Evolutionary conservation across 2,113 vertebrate genomes (phyloP).

Genomic region (Caretta caretta): DNA sequence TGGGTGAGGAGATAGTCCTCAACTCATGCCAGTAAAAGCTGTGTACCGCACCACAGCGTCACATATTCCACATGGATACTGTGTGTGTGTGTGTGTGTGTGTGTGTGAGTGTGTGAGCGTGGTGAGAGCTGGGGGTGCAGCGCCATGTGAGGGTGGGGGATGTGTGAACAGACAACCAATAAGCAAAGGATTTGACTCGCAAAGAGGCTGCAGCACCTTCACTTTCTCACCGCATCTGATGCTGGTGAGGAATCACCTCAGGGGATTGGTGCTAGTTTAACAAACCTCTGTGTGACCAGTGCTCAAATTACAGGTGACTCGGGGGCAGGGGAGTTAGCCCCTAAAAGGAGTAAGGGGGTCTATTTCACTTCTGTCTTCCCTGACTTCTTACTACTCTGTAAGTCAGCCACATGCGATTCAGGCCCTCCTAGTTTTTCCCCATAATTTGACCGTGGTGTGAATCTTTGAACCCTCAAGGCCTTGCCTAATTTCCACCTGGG

Average conservation of each 20-base stretch:
- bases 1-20: neutral
- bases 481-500: neutral
- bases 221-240: neutral
- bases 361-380: neutral
- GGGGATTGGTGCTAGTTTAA: neutral
- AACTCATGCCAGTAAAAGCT: neutral
- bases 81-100: too few species aligned
- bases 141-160: neutral
- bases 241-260: slow-evolving; percentile 10
- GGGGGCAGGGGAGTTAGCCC: neutral
- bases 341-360: too few species aligned
- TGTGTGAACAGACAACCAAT: neutral
- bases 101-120: neutral
- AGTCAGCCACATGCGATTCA: neutral
- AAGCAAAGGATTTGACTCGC: neutral
- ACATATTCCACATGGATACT: neutral
- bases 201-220: neutral
- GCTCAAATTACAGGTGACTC: neutral
- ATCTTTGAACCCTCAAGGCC: neutral
- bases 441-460: neutral
- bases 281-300: neutral
- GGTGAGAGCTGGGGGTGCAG: neutral
- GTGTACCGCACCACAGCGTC: too few species aligned
- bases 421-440: neutral
- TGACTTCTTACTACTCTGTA: too few species aligned